Percentiles rank a stretch among this genome's conserved stretches.
phyloP scores from a whole-genome alignment of 1,140 invertebrate species.

The Scaptomyza pallida region DNA sequence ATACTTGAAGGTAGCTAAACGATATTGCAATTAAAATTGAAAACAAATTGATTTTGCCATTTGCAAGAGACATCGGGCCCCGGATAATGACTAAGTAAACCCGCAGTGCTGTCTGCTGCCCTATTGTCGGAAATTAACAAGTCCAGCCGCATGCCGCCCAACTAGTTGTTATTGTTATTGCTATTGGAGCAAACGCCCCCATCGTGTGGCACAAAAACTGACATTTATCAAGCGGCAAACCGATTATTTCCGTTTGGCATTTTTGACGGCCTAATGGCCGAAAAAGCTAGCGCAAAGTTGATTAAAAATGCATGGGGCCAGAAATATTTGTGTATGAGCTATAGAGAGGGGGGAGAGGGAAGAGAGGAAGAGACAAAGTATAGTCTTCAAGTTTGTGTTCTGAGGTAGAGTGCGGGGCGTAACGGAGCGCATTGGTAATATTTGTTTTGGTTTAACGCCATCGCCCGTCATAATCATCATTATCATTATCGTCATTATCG shows the following conservation, averaged over 20 bases:
- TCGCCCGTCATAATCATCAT: not conserved
- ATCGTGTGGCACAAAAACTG: constrained; percentile 1
- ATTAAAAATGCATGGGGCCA: constrained; percentile 63
- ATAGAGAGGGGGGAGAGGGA: not conserved
- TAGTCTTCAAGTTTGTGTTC: too few species aligned
- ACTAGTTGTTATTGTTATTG: constrained; percentile 5
- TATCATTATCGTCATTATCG: constrained; percentile 1
- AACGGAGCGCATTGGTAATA: constrained; percentile 15
- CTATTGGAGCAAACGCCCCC: not conserved
- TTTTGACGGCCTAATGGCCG: constrained; percentile 59
- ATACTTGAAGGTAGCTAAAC: constrained; percentile 43
- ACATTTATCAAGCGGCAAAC: constrained; percentile 53
- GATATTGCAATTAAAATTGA: constrained; percentile 69
- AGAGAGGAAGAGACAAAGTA: too few species aligned
- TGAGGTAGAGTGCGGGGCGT: not conserved
- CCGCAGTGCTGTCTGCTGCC: not conserved
- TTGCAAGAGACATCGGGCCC: constrained; percentile 34
- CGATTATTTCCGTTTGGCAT: constrained; percentile 35
- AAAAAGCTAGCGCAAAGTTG: constrained; percentile 42
- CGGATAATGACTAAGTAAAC: constrained; percentile 54
- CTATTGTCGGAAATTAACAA: constrained; percentile 29
- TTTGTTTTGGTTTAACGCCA: constrained; percentile 43
- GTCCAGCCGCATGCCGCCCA: not conserved
- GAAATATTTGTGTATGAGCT: not conserved
- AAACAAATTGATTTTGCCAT: constrained; percentile 62